Evolutionary conservation across 1,140 invertebrate species (phyloP), one percentile per base, ranked within the genome.

Genomic region (Penaeus indicus): DNA sequence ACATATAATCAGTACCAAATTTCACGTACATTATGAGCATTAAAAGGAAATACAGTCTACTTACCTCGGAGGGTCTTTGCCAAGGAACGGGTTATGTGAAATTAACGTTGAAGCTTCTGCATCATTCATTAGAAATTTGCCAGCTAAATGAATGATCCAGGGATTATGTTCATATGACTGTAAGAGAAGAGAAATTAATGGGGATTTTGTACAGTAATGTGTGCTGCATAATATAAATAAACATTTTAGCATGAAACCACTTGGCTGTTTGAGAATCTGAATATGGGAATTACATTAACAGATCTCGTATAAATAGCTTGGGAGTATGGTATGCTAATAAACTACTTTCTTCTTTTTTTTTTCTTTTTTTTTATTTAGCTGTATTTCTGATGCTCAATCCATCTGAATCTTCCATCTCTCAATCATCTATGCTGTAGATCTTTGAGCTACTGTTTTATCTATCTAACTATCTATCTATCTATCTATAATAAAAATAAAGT

Each of bases 71-170:
- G 93, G 93, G 21, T 91, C 42, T 86, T 86, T 91, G 19, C 91
- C 92, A 69, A 92, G 83, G 91, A 94, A 94, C 42, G 93, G 93
- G 90, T 94, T 94, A 79, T 92, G 67, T 22, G 84, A 91, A 61
- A 93, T 92, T 13, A 93, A 91, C 38, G 91, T 91, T 10, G 91
- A 91, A 60, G 92, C 91, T 64, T 90, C 91, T 85, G 91, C 79
- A 90, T 93, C 93, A 91, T 94, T 94, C 0, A 90, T 90, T 60
- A 93, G 90, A 42, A 93, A 90, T 84, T 94, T 93, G 0, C 91
- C 92, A 27, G 91, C 92, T 38, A 93, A 90, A 89, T 93, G 92
- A 11, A 93, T 85, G 27, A 93, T 85, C 93, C 93, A 93, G 1
- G 92, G 92, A 88, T 93, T 93, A 47, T 92, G 90, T 75, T 93